Evolutionary conservation across 2,113 vertebrate species (phyloP), one percentile per base, ranked within the genome.

Genomic region (Regulus satrapa): DNA sequence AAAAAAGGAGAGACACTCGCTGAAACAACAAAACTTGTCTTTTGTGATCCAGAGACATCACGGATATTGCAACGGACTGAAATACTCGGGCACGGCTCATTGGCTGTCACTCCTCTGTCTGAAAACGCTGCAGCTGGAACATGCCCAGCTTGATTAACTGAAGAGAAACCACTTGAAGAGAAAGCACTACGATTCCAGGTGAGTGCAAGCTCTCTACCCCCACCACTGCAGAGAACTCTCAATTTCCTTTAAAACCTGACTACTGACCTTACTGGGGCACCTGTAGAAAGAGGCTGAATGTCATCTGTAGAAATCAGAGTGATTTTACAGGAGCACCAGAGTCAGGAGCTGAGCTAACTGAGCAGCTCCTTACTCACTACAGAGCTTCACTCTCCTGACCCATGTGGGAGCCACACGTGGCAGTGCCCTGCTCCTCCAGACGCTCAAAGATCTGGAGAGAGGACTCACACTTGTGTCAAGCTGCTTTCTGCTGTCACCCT

Each of bases 121-220:
- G 28, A 34, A n/a, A 14, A 3, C 10, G 2, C 8, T 6, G 29
- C 18, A 49, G 4, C 72, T 40, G 31, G 52, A 87, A 32, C 6
- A n/a, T 1, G 8, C 43, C 69, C 20, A 59, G 54, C 49, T 36
- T 5, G 14, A 68, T 32, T 18, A 43, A 17, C 19, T 48, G 17
- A 4, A n/a, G n/a, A n/a, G n/a, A n/a, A n/a, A n/a, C n/a, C n/a
- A n/a, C 36, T 64, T 29, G 12, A 83, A 84, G 28, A 64, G 28
- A 68, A 76, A 62, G 3, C 1, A 3, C 43, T 29, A 3, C 0
- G 1, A n/a, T 36, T 85, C 68, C 64, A 77, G 24, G 2, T 3
- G 8, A 56, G 18, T 20, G 55, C 32, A 49, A 36, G 43, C 12
- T 54, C 49, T 48, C 52, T 51, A 67, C 14, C 25, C 41, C 26